These are phyloP conservation scores for Dryadula phaetusa DNA, from an alignment of 2,888 invertebrate species.

Conservation along the genomic window DNA sequence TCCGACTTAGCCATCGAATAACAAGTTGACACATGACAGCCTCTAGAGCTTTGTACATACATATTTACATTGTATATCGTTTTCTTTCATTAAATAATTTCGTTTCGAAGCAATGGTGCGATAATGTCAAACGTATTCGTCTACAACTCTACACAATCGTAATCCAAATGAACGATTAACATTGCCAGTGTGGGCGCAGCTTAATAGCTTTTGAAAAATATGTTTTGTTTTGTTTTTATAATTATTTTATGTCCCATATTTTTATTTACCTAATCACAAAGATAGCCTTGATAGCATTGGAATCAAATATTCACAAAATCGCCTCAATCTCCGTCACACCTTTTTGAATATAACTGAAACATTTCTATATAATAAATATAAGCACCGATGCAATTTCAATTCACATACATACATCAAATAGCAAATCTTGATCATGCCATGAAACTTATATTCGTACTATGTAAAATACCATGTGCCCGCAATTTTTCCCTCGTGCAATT, in stretches of 20 bases:
- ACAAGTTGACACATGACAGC: constrained; percentile 45
- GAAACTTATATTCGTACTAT: no score
- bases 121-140: constrained; percentile 75
- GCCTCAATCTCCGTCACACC: no score
- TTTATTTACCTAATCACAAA: neutral
- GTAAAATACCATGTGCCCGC: no score
- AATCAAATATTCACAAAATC: no score
- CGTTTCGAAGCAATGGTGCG: constrained; percentile 72
- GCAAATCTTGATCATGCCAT: no score
- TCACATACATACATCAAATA: no score
- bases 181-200: constrained; percentile 69
- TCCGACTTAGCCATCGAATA: constrained; percentile 30
- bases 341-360: no score
- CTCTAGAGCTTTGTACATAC: constrained; percentile 33
- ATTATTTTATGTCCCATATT: neutral
- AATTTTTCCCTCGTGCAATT: no score
- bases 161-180: constrained; percentile 79
- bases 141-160: constrained; percentile 70
- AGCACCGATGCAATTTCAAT: no score
- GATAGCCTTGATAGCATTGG: no score
- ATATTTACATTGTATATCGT: constrained; percentile 31
- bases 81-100: constrained; percentile 42
- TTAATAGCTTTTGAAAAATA: constrained; percentile 54
- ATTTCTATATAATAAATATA: no score
- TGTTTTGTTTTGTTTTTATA: neutral